Conservation (phyloP, 2,113 vertebrate genomes). For the Catharus minimus region DNA sequence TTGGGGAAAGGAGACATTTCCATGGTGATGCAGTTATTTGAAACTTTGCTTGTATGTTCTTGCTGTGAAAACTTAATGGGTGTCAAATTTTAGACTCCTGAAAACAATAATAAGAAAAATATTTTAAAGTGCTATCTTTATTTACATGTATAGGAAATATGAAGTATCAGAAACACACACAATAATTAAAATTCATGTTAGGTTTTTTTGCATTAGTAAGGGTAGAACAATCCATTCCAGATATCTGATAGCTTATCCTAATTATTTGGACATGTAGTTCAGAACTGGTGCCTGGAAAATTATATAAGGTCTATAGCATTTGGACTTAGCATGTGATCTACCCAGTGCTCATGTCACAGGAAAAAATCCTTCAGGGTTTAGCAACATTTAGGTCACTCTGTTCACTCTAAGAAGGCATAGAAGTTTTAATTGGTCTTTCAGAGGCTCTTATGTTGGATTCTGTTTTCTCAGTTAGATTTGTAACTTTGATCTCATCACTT, state of each 20-base stretch:
- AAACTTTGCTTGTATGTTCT: not conserved
- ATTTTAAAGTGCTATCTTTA: not conserved
- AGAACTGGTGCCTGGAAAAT: conserved; percentile 10
- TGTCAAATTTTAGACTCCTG: not conserved
- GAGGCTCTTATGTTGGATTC: not conserved
- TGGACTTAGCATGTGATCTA: conserved; percentile 20
- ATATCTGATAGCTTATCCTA: conserved; percentile 38
- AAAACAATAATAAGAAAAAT: not conserved
- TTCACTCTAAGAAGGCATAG: not conserved
- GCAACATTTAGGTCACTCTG: not conserved
- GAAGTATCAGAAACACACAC: not conserved
- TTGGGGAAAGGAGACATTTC: not conserved
- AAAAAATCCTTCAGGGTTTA: not conserved
- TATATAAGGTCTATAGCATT: not conserved
- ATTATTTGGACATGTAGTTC: conserved; percentile 32
- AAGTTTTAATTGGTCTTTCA: not conserved
- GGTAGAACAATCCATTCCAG: not conserved
- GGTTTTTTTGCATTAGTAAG: not conserved
- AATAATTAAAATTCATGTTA: not conserved
- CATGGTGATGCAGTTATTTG: not conserved
- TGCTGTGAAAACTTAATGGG: not conserved
- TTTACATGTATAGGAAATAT: not conserved
- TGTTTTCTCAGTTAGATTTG: not conserved
- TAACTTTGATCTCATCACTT: not conserved
- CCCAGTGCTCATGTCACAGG: not conserved